Evolutionary conservation across 2,888 invertebrate genomes (phyloP).

Genomic region (Mythimna lalbum): DNA sequence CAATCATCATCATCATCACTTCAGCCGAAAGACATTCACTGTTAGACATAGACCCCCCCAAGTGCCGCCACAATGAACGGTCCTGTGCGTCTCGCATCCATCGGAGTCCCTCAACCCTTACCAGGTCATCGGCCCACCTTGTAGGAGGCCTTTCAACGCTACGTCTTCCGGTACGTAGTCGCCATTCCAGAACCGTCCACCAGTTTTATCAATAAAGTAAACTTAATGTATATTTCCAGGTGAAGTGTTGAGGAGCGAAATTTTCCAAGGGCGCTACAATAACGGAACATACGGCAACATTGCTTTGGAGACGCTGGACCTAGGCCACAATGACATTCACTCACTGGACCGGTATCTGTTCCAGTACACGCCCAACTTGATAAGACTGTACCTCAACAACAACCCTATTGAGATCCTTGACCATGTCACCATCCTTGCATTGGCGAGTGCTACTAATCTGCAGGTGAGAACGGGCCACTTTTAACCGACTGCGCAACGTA

Average conservation of each 20-base stretch:
- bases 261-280: constrained; percentile 92
- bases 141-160: no score
- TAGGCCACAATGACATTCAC: constrained; percentile 92
- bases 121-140: no score
- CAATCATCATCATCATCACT: no score
- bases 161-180: no score
- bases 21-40: no score
- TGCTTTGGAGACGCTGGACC: constrained; percentile 90
- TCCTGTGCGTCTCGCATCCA: no score
- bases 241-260: constrained; percentile 91
- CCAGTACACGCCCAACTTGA: constrained; percentile 92
- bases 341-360: constrained; percentile 91
- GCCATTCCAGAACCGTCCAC: no score
- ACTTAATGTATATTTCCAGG: constrained; percentile 79
- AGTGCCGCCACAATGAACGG: no score
- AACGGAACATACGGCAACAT: constrained; percentile 90
- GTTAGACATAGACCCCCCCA: no score
- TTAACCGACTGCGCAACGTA: no score
- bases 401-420: constrained; percentile 92
- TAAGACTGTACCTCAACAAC: constrained; percentile 91
- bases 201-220: neutral
- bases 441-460: constrained; percentile 89
- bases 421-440: constrained; percentile 90
- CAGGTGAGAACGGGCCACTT: constrained; percentile 82
- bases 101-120: no score